Conservation (phyloP, 37 sponge, comb jelly and placozoan species). For the Amphimedon queenslandica region DNA sequence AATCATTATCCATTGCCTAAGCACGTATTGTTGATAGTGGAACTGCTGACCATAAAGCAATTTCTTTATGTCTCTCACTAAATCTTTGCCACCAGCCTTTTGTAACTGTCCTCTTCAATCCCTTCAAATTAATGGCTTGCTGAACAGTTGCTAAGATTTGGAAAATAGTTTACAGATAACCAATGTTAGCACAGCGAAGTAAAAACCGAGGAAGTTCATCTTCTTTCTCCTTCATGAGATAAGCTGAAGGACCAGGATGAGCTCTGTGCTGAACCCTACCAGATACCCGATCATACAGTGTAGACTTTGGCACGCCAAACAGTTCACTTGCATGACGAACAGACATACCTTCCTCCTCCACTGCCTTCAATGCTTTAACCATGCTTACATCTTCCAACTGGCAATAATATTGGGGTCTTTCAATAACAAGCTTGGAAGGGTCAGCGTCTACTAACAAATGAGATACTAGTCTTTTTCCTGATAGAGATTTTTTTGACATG, state of each 20-base stretch:
- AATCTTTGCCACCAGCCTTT: slow-evolving; percentile 4
- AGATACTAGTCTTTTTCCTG: too few relatives aligned
- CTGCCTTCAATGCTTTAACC: neutral
- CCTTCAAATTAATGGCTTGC: neutral
- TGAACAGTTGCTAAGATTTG: neutral
- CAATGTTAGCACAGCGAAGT: neutral
- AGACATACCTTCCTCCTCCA: neutral
- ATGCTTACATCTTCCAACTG: neutral
- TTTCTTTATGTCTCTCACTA: neutral
- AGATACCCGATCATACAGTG: neutral
- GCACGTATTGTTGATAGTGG: neutral
- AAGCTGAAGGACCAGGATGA: neutral
- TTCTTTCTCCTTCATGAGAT: neutral
- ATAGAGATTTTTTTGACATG: too few relatives aligned
- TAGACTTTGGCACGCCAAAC: neutral
- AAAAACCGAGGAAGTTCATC: neutral
- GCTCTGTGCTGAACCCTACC: neutral
- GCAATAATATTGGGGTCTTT: too few relatives aligned
- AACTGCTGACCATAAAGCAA: neutral
- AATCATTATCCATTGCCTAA: neutral
- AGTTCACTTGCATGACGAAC: neutral
- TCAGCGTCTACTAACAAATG: too few relatives aligned
- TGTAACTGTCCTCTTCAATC: neutral
- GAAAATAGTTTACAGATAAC: neutral
- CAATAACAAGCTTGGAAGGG: too few relatives aligned